Percentiles rank a stretch among this genome's conserved stretches.
Conservation (phyloP, 2,888 invertebrate species). For the Miltochrista miniata region DNA sequence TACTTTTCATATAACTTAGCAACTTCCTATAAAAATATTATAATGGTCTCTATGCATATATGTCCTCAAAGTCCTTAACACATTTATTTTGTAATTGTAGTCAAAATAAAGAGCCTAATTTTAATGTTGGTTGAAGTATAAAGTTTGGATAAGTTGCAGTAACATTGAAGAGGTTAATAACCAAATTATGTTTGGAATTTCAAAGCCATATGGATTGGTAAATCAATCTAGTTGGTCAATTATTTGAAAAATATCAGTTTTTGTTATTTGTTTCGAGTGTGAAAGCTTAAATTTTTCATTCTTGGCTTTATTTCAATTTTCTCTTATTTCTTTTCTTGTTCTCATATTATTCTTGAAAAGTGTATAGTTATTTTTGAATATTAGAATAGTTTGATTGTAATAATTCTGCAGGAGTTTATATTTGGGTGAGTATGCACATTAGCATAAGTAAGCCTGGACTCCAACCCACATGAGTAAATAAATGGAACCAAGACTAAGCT, state of each 20-base stretch:
- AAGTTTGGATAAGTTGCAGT: not conserved
- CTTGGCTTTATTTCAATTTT: conserved; percentile 43
- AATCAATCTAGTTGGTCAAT: conserved; percentile 57
- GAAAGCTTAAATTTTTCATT: conserved; percentile 52
- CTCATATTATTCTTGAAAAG: conserved; percentile 19
- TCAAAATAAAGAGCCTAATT: too few species aligned
- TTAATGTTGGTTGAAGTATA: not conserved
- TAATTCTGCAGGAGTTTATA: not conserved
- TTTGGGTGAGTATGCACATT: not conserved
- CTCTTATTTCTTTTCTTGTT: conserved; percentile 31
- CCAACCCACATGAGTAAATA: too few species aligned
- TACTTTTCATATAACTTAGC: too few species aligned
- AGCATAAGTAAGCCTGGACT: too few species aligned
- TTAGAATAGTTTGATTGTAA: not conserved
- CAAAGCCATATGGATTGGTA: conserved; percentile 51
- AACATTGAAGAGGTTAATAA: not conserved
- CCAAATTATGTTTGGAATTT: conserved; percentile 29
- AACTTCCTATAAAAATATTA: too few species aligned
- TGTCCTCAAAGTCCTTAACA: too few species aligned
- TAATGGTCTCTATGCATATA: too few species aligned
- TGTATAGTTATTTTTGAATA: conserved; percentile 18
- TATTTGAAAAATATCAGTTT: conserved; percentile 50
- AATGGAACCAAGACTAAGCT: too few species aligned
- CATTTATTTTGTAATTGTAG: too few species aligned
- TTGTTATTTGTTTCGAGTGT: conserved; percentile 68